Evolutionary conservation across 2,113 vertebrate genomes (phyloP), one percentile per base, ranked within the genome.

Genomic region (Gymnarchus niloticus): DNA sequence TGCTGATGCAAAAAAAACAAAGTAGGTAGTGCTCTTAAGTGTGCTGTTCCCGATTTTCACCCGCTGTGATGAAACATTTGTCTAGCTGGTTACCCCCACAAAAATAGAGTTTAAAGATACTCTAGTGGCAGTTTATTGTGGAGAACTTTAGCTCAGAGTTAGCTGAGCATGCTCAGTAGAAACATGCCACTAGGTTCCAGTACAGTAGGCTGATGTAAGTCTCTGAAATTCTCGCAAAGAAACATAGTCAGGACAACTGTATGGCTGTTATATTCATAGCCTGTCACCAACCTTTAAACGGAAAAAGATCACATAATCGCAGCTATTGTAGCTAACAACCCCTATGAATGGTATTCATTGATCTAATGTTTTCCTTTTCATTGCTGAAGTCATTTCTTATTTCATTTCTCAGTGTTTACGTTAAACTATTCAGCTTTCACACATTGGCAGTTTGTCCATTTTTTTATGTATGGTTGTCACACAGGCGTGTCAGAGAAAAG

Each of bases 211-310:
- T 83, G 82, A 59, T 83, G 82, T 83, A 83, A 83, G 52, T 57
- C 82, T 59, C 82, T 83, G 82, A 83, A 83, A 83, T 83, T 83
- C 82, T 83, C 19, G 14, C 37, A 44, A 56, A 83, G 33, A 83
- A 83, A 83, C 54, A 82, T 21, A 12, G 49, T 54, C 80, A 56
- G 49, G 80, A 82, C 80, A 82, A 82, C 80, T 82, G 80, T 82
- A 82, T 54, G 80, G 54, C 80, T 82, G 80, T 82, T 54, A 54
- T 82, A 82, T 51, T 51, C 51, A 25, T 28, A 37, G 48, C 25
- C 49, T 54, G 80, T 82, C 80, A 7, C 80, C 28, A 23, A 54
- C 49, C 28, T 54, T n/a, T 82, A 28, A 48, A 48, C n/a, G 48
- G 9, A 6, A 33, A 48, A 54, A 25, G 14, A 82, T 82, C 25